Conservation (phyloP, 2,113 vertebrate species). For the Pelvicachromis taeniatus region DNA sequence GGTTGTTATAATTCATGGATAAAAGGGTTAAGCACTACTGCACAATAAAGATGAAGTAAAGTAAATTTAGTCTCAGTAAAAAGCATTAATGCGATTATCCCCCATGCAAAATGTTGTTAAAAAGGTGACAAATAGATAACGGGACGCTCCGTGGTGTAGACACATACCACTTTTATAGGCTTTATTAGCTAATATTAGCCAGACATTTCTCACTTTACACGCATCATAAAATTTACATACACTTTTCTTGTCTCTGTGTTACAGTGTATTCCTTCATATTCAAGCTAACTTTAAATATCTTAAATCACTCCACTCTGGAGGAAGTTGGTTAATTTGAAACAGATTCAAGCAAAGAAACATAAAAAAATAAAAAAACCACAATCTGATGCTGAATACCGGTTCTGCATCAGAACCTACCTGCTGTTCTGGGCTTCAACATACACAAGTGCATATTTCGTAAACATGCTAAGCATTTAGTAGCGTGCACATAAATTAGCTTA, state of each 20-base stretch:
- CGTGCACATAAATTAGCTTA: neutral
- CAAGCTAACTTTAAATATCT: conserved; percentile 11
- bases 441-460: neutral
- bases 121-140: conserved; percentile 45
- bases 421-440: neutral
- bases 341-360: conserved; percentile 12
- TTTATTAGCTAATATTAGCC: neutral
- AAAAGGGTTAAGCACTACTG: neutral
- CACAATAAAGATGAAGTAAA: neutral
- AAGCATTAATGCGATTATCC: neutral
- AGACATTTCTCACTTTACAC: conserved; percentile 2
- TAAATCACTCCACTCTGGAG: conserved; percentile 32
- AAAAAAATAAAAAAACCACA: neutral
- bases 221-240: neutral
- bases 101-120: conserved; percentile 5
- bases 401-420: too few relatives aligned
- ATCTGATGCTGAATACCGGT: neutral
- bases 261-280: neutral
- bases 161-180: conserved; percentile 10
- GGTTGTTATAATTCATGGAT: too few relatives aligned
- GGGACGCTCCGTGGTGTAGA: neutral
- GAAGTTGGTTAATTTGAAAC: conserved; percentile 50
- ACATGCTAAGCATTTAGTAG: neutral
- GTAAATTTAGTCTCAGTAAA: conserved; percentile 4
- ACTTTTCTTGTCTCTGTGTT: neutral